Conservation (phyloP, 2,888 invertebrate genomes). For the Nemurella pictetii region DNA sequence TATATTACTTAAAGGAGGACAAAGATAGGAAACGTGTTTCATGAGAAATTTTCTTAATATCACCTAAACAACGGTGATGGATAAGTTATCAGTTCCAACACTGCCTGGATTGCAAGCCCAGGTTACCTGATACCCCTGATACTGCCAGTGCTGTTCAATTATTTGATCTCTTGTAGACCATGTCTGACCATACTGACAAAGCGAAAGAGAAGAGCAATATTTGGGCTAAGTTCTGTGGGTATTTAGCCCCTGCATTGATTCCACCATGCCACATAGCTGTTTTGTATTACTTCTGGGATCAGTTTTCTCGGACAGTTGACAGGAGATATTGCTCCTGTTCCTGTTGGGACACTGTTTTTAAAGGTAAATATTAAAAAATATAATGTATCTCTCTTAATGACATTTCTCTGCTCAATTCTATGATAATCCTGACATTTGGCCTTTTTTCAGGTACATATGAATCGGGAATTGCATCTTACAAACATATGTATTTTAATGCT, state of each 20-base stretch:
- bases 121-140: too few relatives aligned
- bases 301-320: slow-evolving; percentile 67
- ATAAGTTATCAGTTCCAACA: too few relatives aligned
- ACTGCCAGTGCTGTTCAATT: too few relatives aligned
- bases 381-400: background rate
- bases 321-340: slow-evolving; percentile 68
- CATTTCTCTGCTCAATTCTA: background rate
- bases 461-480: slow-evolving; percentile 68
- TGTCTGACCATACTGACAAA: background rate
- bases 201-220: background rate
- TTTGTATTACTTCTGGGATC: slow-evolving; percentile 68
- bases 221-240: slow-evolving; percentile 41
- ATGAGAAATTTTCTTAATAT: too few relatives aligned
- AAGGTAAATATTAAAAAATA: slow-evolving; percentile 56
- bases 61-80: too few relatives aligned
- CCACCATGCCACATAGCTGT: slow-evolving; percentile 65
- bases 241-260: slow-evolving; percentile 55
- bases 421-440: slow-evolving; percentile 41
- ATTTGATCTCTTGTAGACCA: background rate
- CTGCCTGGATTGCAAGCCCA: too few relatives aligned
- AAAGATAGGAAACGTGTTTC: too few relatives aligned
- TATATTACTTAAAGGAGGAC: too few relatives aligned
- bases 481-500: slow-evolving; percentile 72
- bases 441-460: slow-evolving; percentile 63
- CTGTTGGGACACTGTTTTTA: slow-evolving; percentile 78